These are phyloP conservation scores for Orthochromis indermauri DNA, from an alignment of 2,113 vertebrate species.

Conservation along the genomic window DNA sequence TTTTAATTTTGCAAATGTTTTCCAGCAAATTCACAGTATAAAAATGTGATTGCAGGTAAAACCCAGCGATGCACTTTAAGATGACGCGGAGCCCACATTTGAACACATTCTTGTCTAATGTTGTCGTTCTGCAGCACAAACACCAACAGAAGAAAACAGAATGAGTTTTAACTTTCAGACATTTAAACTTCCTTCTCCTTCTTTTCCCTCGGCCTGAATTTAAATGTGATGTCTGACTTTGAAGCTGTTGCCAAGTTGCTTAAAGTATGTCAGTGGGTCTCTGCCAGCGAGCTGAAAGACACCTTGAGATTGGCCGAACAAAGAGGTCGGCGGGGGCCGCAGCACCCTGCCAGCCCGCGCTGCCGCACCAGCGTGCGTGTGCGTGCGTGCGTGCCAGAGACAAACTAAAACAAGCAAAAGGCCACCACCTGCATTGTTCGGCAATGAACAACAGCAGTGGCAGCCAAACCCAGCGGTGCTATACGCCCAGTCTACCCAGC, in stretches of 20 bases:
- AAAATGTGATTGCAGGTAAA: background rate
- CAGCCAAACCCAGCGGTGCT: slow-evolving; percentile 8
- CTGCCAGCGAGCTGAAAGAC: slow-evolving; percentile 59
- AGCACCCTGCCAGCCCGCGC: slow-evolving; percentile 27
- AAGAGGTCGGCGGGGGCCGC: slow-evolving; percentile 41
- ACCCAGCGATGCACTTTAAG: background rate
- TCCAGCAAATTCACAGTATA: background rate
- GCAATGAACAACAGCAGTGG: background rate
- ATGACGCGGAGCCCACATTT: background rate
- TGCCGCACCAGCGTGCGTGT: background rate
- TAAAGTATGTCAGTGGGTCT: slow-evolving; percentile 63
- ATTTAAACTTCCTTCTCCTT: slow-evolving; percentile 40
- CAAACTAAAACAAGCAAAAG: slow-evolving; percentile 6
- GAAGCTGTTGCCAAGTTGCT: slow-evolving; percentile 70
- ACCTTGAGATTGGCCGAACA: slow-evolving; percentile 47
- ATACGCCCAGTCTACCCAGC: slow-evolving; percentile 49
- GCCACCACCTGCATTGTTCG: slow-evolving; percentile 37
- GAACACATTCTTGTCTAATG: background rate
- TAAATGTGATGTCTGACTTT: slow-evolving; percentile 72
- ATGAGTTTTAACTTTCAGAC: slow-evolving; percentile 44
- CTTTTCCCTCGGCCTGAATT: slow-evolving; percentile 59
- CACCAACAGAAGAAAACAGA: background rate
- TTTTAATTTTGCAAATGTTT: background rate
- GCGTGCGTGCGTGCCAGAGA: background rate
- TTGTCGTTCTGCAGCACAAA: background rate